Conservation (phyloP, 2,113 vertebrate species). For the human region GRCh38 chrX:67732501-67733000, state of each 20-base stretch:
- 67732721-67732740: neutral
- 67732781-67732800: constrained; percentile 10
- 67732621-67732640: neutral
- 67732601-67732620: neutral
- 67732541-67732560: neutral
- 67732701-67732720: neutral
- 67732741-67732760: neutral
- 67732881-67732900: neutral
- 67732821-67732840: neutral
- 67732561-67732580: neutral
- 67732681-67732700: neutral
- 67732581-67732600: neutral
- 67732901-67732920: neutral
- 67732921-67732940: neutral
- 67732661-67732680: neutral
- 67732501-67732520: neutral
- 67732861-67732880: neutral
- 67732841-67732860: neutral
- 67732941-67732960: neutral
- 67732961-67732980: neutral
- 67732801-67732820: neutral
- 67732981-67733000: neutral
- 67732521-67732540: neutral
- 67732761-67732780: neutral
- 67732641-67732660: neutral